These are phyloP conservation scores for Notechis scutatus DNA, from an alignment of 2,113 vertebrate genomes.

Conservation along the genomic window DNA sequence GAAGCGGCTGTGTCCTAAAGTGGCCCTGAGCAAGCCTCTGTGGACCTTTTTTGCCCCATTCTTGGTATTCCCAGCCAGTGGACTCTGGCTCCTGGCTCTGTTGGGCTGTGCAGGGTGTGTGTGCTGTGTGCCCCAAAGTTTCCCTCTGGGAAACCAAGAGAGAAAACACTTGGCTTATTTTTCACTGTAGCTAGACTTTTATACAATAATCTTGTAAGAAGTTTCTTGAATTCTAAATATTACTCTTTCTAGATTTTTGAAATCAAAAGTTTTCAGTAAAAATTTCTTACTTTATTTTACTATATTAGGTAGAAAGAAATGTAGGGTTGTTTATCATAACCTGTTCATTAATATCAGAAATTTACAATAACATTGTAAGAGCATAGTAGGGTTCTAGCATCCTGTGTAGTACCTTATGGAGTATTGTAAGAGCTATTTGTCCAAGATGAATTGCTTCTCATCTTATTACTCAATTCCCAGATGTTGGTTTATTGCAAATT, in stretches of 20 bases:
- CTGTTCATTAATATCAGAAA: slow-evolving; percentile 93
- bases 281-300: slow-evolving; percentile 99
- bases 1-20: not conserved
- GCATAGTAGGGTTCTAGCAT: slow-evolving; percentile 86
- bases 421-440: slow-evolving; percentile 86
- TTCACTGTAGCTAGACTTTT: slow-evolving; percentile 99
- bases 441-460: slow-evolving; percentile 83
- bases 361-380: slow-evolving; percentile 90
- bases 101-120: slow-evolving; percentile 89
- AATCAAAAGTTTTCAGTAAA: slow-evolving; percentile 99
- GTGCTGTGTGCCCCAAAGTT: slow-evolving; percentile 95
- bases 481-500: slow-evolving; percentile 90
- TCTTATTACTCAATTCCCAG: slow-evolving; percentile 84
- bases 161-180: slow-evolving; percentile 99
- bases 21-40: slow-evolving; percentile 68
- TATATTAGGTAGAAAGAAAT: slow-evolving; percentile 99
- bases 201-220: slow-evolving; percentile 99
- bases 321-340: slow-evolving; percentile 98
- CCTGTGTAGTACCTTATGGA: slow-evolving; percentile 84
- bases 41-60: slow-evolving; percentile 92
- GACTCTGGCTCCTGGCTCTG: slow-evolving; percentile 76
- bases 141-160: slow-evolving; percentile 91
- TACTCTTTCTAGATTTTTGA: slow-evolving; percentile 99
- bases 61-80: slow-evolving; percentile 89
- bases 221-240: slow-evolving; percentile 99